Conservation (phyloP, 2,888 invertebrate species). For the Hirtodrosophila alboralis region DNA sequence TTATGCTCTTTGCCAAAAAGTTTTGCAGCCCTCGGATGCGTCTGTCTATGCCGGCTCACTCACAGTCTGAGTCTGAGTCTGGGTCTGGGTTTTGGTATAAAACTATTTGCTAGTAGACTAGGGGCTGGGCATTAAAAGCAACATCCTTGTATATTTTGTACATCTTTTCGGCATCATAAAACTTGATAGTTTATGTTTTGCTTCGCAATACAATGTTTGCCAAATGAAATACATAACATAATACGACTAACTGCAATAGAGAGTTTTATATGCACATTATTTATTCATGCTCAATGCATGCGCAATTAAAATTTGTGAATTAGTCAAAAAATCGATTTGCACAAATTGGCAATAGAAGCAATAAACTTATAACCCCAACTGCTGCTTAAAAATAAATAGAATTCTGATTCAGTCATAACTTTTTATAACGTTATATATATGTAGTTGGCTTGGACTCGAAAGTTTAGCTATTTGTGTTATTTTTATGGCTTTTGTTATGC, state of each 20-base stretch:
- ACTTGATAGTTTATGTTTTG: constrained; percentile 72
- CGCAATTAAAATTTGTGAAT: constrained; percentile 71
- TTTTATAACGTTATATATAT: constrained; percentile 49
- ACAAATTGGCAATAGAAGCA: constrained; percentile 53
- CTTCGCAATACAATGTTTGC: constrained; percentile 47
- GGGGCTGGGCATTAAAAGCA: constrained; percentile 59
- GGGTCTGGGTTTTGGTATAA: constrained; percentile 26
- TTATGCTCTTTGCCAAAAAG: constrained; percentile 76
- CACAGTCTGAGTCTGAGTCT: constrained; percentile 5
- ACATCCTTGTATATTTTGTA: constrained; percentile 51
- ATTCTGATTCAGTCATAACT: constrained; percentile 37
- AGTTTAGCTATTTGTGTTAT: constrained; percentile 41
- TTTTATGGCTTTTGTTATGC: constrained; percentile 56
- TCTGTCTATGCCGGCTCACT: constrained; percentile 14
- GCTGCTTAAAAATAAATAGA: constrained; percentile 10
- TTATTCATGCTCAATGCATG: constrained; percentile 74
- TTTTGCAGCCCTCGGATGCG: constrained; percentile 49
- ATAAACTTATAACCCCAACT: constrained; percentile 5
- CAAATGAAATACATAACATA: constrained; percentile 50
- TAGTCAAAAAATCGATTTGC: constrained; percentile 75
- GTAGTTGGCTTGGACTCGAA: constrained; percentile 34
- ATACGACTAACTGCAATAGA: constrained; percentile 34
- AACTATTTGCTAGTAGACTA: constrained; percentile 68
- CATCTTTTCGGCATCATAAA: constrained; percentile 63
- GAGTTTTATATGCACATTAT: constrained; percentile 58